These are phyloP conservation scores for Sturnira hondurensis DNA, from an alignment of 2,113 vertebrate species.

Conservation along the genomic window DNA sequence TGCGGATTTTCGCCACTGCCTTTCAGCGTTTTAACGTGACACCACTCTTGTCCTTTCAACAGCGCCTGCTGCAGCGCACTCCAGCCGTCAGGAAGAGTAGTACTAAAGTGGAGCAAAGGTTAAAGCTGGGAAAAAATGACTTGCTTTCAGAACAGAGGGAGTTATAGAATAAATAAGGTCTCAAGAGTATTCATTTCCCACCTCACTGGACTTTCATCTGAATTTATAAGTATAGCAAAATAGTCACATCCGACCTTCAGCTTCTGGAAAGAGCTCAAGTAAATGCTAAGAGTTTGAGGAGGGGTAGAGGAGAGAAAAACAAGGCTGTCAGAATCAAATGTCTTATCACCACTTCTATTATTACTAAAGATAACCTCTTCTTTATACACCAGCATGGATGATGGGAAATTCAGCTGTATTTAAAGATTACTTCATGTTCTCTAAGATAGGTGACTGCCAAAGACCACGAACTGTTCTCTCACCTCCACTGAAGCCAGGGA, in stretches of 20 bases:
- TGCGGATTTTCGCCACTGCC: neutral
- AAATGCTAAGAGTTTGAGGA: neutral
- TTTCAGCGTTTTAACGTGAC: constrained; percentile 19
- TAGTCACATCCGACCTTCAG: constrained; percentile 29
- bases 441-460: neutral
- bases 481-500: neutral
- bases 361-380: constrained; percentile 15
- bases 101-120: constrained; percentile 31
- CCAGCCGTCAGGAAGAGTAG: neutral
- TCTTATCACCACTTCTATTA: constrained; percentile 16
- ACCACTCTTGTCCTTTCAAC: constrained; percentile 35
- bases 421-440: neutral
- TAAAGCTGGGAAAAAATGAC: neutral
- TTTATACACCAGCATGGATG: constrained; percentile 13
- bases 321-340: constrained; percentile 33
- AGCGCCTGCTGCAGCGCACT: neutral
- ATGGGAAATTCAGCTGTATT: constrained; percentile 31
- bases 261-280: constrained; percentile 39
- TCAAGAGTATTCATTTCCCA: constrained; percentile 41
- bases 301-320: neutral
- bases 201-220: constrained; percentile 34
- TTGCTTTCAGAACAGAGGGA: constrained; percentile 44
- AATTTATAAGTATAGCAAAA: constrained; percentile 39
- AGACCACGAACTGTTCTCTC: neutral
- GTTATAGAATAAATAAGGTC: constrained; percentile 35